Evolutionary conservation across 2,797 vertebrate species (phyloP), one percentile per base, ranked within the genome.

Genomic region (Lithobates pipiens): DNA sequence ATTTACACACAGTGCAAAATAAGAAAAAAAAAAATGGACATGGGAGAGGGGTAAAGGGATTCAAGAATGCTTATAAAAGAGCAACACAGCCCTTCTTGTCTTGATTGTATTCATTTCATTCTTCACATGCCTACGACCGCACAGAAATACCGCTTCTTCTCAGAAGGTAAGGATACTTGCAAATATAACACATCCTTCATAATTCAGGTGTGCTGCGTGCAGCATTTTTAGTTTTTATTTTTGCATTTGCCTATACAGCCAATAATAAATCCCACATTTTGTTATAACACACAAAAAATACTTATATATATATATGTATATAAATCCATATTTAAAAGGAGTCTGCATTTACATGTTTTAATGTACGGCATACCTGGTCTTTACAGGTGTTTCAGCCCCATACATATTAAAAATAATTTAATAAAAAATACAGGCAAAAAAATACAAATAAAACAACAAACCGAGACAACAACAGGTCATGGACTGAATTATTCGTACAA

Each of bases 1-100:
- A 96, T 99, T 96, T 95, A 98, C 97, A 98, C 97, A 98, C 97
- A 99, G 98, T 99, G 97, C 98, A 99, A 99, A 95, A 94, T 91
- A 89, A 91, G 89, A 34, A 25, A 54, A 68, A 67, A 67, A 87
- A 93, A 85, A 82, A 86, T 88, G 79, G 79, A 13, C 92, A 90
- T 92, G 89, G 88, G 90, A 92, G 92, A 91, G 92, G 95, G 94
- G 89, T 93, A 94, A 92, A 95, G 96, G 95, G 94, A 95, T 91
- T 93, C 92, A 92, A 95, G 94, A 94, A 95, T 92, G 96, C 94
- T 96, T 96, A 95, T 97, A 96, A 90, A 96, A 97, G 95, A 95
- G 97, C 95, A 95, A 96, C 93, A 93, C 1, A 95, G 95, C 94
- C 95, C 96, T 96, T 95, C 96, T 97, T 94, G 92, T 93, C 93